Evolutionary conservation across 2,113 vertebrate genomes (phyloP), one percentile per base, ranked within the genome.

Genomic region (Lagopus leucura): DNA sequence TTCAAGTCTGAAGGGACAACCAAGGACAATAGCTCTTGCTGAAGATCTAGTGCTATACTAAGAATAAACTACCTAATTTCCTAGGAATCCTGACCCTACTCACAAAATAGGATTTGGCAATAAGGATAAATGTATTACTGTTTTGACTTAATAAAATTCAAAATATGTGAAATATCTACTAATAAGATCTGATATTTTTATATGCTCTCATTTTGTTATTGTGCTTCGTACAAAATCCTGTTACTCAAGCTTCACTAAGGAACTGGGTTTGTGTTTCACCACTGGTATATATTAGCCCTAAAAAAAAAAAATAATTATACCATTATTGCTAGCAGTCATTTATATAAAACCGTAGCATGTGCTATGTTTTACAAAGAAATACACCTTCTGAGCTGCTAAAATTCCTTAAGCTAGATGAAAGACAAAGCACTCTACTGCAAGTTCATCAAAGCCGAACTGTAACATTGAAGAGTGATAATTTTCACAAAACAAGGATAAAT

Each of bases 11-110:
- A 84, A 94, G 94, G 38, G 58, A 92, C 70, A 91, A 25, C 21
- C 22, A 90, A 80, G 87, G 64, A 92, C 43, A 24, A 80, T 8
- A 90, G 27, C 20, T 90, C 87, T 96, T 91, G 20, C 54, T 92
- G 38, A 89, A 89, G 64, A 54, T 86, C 42, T 78, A 81, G 38
- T 43, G 22, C 19, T 79, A 8, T 38, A n/a, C 13, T 57, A 60
- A 80, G 32, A 73, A 80, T 63, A 88, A 90, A 92, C 11, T 73
- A 60, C 18, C 8, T 70, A 4, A 48, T 93, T 91, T 86, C 24
- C 54, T 43, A 34, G 64, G 52, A 83, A 89, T 14, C 2, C n/a
- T 47, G n/a, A 85, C 11, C 19, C 36, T 77, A 63, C 38, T 70
- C 65, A 7, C 36, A 75, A 16, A 27, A 13, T 36, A 60, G 45